phyloP scores from a whole-genome alignment of 2,113 vertebrate genomes.

The Hippocampus abdominalis region DNA sequence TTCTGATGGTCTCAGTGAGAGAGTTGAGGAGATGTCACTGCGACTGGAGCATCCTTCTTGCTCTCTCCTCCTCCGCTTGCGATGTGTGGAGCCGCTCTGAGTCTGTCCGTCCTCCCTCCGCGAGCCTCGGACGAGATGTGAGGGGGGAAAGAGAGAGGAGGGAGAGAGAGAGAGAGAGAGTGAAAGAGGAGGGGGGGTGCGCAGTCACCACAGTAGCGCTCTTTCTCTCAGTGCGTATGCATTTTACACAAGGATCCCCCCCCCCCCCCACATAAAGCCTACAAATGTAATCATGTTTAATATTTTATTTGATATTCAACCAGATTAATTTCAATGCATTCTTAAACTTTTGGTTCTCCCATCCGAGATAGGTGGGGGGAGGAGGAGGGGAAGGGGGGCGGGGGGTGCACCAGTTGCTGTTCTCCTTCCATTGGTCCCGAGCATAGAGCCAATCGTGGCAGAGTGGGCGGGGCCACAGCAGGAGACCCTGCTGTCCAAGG shows the following conservation, averaged over 20 bases:
- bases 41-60: constrained; percentile 43
- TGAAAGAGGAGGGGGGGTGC: neutral
- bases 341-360: neutral
- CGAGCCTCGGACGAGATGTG: constrained; percentile 54
- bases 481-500: neutral
- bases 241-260: neutral
- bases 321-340: neutral
- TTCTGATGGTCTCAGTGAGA: constrained; percentile 17
- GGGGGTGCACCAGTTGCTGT: constrained; percentile 58
- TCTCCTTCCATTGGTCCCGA: constrained; percentile 43
- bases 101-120: constrained; percentile 63
- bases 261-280: neutral
- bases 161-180: constrained; percentile 4
- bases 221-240: neutral
- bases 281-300: neutral
- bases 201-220: neutral
- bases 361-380: neutral
- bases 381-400: neutral
- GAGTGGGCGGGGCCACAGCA: neutral
- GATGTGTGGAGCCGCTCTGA: constrained; percentile 22
- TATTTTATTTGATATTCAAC: neutral
- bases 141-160: constrained; percentile 25
- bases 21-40: constrained; percentile 40
- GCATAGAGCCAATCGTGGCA: constrained; percentile 20
- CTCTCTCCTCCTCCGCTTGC: constrained; percentile 13